Evolutionary conservation across 1,140 invertebrate genomes (phyloP), one percentile per base, ranked within the genome.

Genomic region (Drosophila burlai): DNA sequence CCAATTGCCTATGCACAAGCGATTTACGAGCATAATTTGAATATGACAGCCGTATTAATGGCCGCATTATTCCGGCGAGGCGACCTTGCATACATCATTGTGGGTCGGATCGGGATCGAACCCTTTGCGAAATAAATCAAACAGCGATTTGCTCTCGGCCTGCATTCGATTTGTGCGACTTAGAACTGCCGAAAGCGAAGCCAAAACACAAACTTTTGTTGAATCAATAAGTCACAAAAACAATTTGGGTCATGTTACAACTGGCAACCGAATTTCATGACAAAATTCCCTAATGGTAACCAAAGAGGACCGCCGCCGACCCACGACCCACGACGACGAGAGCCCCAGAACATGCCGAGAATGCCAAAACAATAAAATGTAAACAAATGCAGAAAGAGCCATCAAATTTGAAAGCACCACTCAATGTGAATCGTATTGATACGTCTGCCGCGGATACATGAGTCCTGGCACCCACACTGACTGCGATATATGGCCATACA

Each of bases 141-240:
- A 89, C 77, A 81, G 76, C 81, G 89, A 89, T 81, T 84, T 89
- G 76, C 57, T 75, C 49, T 69, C 24, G 57, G 31, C 42, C 59
- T 45, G 55, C 34, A 58, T 42, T 50, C 69, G 69, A 73, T 59
- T 66, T 73, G 55, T 29, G 66, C 60, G 66, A 60, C 68, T 87
- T 87, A 87, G 84, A 87, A 80, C 64, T 77, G 79, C 71, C 79
- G 72, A 76, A 57, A 57, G 54, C 54, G 36, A 40, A 40, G 54
- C 54, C 54, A 36, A 40, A 11, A 10, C 54, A 57, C 36, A 40
- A 72, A 83, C 80, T 79, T 92, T 92, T 92, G 91, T 92, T 92
- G 84, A 92, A 92, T 92, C 91, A 92, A 92, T 92, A 92, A 92
- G 85, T 81, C 76, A 92, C 76, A 81, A 83, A 80, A 80, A 84